A percentile compares a stretch with the other conserved stretches of the same genome.
Evolutionary conservation across 2,797 vertebrate species (phyloP).

Genomic region (Enteromius mattozi): DNA sequence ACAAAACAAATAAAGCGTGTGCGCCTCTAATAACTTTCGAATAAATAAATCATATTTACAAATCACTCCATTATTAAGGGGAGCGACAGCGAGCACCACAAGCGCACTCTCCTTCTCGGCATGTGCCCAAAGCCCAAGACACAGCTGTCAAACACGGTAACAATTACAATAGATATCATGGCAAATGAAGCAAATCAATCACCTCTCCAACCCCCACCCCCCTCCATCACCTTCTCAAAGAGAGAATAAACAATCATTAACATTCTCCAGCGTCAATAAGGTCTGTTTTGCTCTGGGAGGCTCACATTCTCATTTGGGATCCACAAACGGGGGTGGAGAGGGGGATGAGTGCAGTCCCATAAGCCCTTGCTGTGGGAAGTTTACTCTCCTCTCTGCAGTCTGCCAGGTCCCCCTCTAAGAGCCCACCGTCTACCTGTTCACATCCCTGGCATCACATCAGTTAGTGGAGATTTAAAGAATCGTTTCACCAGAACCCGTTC

Average conservation of each 20-base stretch:
- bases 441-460: constrained; percentile 72
- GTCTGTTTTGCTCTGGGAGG: constrained; percentile 51
- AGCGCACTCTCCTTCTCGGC: constrained; percentile 54
- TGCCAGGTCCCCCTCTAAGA: constrained; percentile 35
- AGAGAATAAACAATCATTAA: constrained; percentile 65
- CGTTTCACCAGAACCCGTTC: constrained; percentile 59
- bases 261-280: constrained; percentile 57
- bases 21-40: constrained; percentile 59
- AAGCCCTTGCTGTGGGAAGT: constrained; percentile 54
- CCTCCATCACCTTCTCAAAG: constrained; percentile 49
- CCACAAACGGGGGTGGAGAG: constrained; percentile 62
- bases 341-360: constrained; percentile 42
- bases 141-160: constrained; percentile 66
- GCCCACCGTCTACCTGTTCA: constrained; percentile 51
- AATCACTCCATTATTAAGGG: constrained; percentile 65
- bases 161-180: constrained; percentile 67
- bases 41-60: constrained; percentile 68
- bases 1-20: constrained; percentile 60
- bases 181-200: constrained; percentile 79
- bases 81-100: constrained; percentile 51
- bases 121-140: constrained; percentile 53
- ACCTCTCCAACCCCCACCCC: constrained; percentile 51
- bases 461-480: constrained; percentile 80
- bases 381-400: constrained; percentile 39
- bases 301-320: constrained; percentile 62